Evolutionary conservation across 2,797 vertebrate genomes (phyloP).

Genomic region (Pterois miles): DNA sequence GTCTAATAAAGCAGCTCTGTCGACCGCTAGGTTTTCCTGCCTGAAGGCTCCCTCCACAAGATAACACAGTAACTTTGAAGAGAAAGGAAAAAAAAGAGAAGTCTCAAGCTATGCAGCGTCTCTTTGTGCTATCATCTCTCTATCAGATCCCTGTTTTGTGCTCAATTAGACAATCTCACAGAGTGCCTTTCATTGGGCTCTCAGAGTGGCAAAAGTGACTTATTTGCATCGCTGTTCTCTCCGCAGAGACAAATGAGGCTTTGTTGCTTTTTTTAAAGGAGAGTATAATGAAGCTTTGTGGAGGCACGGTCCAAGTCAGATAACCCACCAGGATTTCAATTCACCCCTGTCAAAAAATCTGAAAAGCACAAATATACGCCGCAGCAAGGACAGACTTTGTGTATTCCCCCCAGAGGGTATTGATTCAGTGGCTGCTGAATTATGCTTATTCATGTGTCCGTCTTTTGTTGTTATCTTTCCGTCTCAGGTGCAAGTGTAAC

Average conservation of each 20-base stretch:
- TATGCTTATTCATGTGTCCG: constrained; percentile 62
- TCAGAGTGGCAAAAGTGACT: constrained; percentile 73
- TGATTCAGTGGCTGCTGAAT: constrained; percentile 47
- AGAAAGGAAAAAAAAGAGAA: constrained; percentile 48
- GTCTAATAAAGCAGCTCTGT: constrained; percentile 68
- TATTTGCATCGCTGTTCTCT: constrained; percentile 69
- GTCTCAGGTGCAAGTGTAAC: constrained; percentile 97
- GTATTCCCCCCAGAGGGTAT: constrained; percentile 38
- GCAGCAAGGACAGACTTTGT: constrained; percentile 36
- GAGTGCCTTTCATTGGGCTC: constrained; percentile 73
- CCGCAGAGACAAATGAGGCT: constrained; percentile 75
- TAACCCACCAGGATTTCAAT: constrained; percentile 73
- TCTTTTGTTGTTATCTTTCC: constrained; percentile 62
- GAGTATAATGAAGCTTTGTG: constrained; percentile 73
- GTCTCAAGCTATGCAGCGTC: constrained; percentile 41
- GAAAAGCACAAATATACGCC: constrained; percentile 52
- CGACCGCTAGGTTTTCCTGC: constrained; percentile 52
- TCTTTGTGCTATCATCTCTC: constrained; percentile 61
- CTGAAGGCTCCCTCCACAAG: constrained; percentile 59
- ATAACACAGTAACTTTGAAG: constrained; percentile 62
- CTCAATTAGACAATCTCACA: constrained; percentile 70
- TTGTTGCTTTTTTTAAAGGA: constrained; percentile 62
- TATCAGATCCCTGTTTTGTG: constrained; percentile 68
- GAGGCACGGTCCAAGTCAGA: constrained; percentile 59
- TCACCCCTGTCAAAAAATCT: constrained; percentile 57